Percentiles rank a stretch among this genome's conserved stretches.
These are phyloP conservation scores for Phoxinus dragarum DNA, from an alignment of 2,797 vertebrate species.

Conservation along the genomic window DNA sequence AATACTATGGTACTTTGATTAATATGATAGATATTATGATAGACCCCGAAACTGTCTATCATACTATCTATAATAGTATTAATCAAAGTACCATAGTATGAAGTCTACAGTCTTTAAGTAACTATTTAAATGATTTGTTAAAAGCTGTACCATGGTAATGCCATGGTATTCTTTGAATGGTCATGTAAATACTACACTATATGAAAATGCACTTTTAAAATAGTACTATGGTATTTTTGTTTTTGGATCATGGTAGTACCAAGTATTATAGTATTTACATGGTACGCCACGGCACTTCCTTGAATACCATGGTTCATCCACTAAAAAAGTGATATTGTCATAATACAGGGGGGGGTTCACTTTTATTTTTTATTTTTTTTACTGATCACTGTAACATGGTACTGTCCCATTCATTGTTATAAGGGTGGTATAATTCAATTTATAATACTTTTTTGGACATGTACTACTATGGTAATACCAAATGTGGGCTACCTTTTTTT, in stretches of 20 bases:
- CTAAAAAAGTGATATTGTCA: neutral
- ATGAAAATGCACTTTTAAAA: neutral
- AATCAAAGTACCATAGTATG: too few relatives aligned
- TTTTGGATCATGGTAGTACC: neutral
- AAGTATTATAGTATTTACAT: neutral
- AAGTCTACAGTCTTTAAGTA: neutral
- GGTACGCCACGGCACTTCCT: neutral
- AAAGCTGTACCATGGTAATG: neutral
- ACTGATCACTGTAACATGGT: neutral
- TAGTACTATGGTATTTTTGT: neutral
- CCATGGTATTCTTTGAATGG: neutral
- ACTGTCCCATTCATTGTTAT: neutral
- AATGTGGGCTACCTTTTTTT: neutral
- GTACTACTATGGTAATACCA: neutral
- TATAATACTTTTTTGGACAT: neutral
- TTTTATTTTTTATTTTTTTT: too few relatives aligned
- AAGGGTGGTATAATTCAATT: neutral
- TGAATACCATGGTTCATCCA: neutral
- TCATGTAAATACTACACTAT: neutral
- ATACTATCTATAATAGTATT: too few relatives aligned
- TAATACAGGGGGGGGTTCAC: too few relatives aligned
- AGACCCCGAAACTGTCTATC: constrained; percentile 5
- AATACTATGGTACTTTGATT: neutral
- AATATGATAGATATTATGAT: neutral
- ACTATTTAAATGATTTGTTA: neutral